Conservation (phyloP, 2,797 vertebrate species). For the Scomberomorus guttatus region DNA sequence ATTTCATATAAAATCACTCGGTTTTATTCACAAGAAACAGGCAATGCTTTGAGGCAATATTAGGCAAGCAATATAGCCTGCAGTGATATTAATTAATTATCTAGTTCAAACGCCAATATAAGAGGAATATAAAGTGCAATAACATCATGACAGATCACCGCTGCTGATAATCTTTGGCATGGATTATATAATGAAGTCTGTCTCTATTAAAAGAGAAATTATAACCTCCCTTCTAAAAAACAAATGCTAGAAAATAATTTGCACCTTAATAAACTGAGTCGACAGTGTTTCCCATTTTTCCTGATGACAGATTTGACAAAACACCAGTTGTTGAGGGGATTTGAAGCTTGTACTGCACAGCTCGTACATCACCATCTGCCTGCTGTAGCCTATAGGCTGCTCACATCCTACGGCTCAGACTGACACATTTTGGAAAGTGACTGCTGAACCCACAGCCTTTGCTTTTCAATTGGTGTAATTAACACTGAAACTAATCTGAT, state of each 20-base stretch:
- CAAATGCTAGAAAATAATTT: constrained; percentile 32
- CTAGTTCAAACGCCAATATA: constrained; percentile 14
- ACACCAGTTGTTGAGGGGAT: constrained; percentile 11
- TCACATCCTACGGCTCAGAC: constrained; percentile 29
- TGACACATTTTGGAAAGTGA: constrained; percentile 43
- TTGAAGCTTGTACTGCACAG: neutral
- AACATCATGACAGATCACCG: constrained; percentile 8
- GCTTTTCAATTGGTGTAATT: constrained; percentile 60
- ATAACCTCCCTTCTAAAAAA: neutral
- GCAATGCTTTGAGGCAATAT: constrained; percentile 7
- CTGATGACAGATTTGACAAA: constrained; percentile 7
- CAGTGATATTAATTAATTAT: constrained; percentile 27
- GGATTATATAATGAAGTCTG: constrained; percentile 34
- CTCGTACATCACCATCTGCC: constrained; percentile 49
- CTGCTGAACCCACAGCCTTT: constrained; percentile 23
- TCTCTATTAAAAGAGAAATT: constrained; percentile 36
- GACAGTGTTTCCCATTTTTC: constrained; percentile 15
- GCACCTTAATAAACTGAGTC: constrained; percentile 24
- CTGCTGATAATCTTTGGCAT: constrained; percentile 30
- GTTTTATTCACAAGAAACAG: constrained; percentile 15
- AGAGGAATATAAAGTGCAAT: constrained; percentile 17
- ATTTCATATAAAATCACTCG: constrained; percentile 1
- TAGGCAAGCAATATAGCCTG: neutral
- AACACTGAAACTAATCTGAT: constrained; percentile 65
- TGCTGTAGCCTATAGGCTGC: constrained; percentile 21